phyloP scores from a whole-genome alignment of 2,113 vertebrate genomes.

The Ptilorrhoa leucosticta region DNA sequence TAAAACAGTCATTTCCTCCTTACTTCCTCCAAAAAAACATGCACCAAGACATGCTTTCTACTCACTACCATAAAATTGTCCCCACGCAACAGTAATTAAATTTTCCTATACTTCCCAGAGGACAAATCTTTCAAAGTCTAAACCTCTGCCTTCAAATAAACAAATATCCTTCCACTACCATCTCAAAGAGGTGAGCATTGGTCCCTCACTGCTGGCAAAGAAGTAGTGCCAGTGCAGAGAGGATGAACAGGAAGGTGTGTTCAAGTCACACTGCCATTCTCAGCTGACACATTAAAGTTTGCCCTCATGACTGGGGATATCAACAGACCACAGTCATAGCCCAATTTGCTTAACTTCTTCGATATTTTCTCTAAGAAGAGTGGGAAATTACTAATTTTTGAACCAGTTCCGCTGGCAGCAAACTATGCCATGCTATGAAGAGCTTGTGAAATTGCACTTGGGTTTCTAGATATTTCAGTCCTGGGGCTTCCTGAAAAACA shows the following conservation, averaged over 20 bases:
- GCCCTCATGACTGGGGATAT: not conserved
- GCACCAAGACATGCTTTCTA: not conserved
- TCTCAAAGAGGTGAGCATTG: not conserved
- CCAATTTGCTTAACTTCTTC: not conserved
- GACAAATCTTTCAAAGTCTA: not conserved
- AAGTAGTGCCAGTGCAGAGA: not conserved
- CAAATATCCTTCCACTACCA: not conserved
- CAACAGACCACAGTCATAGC: not conserved
- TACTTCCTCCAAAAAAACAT: not conserved
- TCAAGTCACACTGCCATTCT: not conserved
- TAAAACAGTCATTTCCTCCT: not conserved
- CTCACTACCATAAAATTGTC: not conserved
- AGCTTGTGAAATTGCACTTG: not conserved
- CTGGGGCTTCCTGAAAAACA: not conserved
- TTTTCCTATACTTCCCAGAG: not conserved
- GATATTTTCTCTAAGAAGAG: not conserved
- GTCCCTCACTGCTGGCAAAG: not conserved
- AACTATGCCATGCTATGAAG: accelerated
- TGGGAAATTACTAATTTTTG: not conserved
- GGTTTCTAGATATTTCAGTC: not conserved
- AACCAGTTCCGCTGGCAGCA: not conserved
- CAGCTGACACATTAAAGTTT: not conserved
- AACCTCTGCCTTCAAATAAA: not conserved
- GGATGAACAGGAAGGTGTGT: not conserved
- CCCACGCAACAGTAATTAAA: not conserved